Base-by-base conservation (phyloP, 1,140 invertebrate species). In the Cyrtorhinus lividipennis region DNA sequence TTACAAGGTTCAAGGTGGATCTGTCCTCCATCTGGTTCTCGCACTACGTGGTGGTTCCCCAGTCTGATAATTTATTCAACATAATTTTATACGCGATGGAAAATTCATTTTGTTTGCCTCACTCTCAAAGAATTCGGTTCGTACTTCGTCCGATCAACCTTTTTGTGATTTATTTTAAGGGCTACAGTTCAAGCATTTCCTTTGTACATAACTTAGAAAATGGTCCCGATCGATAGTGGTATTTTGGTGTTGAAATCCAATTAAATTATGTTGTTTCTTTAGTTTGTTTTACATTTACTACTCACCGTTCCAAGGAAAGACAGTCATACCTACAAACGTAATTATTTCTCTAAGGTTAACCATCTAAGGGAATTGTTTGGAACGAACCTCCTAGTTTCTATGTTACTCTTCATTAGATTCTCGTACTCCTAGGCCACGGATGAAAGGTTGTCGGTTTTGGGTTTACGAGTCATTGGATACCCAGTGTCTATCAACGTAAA, bases 1-100 rank as follows among this genome's bases (percentile, higher is more conserved):
- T 77, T 99, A 99, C 76, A 99, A 99, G 83, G 95, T 99, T 56
- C 91, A 95, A 77, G 97, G 96, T 64, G 97, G 97, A 30, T 99
- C 95, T 23, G 97, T 99, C n/a, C 81, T 99, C 65, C 97, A 99
- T 87, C 84, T 99, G 74, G 97, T 99, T 45, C 77, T 99, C 70
- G 97, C 96, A 30, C 77, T 99, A 65, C 81, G 97, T 74, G 70
- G 69, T 44, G 69, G 70, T 59, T 25, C 30, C 15, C 5, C 30
- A 38, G 30, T 8, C 30, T n/a, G n/a, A n/a, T n/a, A n/a, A n/a
- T 38, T 15, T 38, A 45, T 59, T 63, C n/a, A 63, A n/a, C n/a
- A 57, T 12, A 20, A 61, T 61, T 61, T 22, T 5, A 38, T 38
- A 38, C 5, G 30, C 5, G 30, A 5, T 38, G 5, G 5, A 38